A percentile compares a stretch with the other conserved stretches of the same genome.
Evolutionary conservation across 2,113 vertebrate genomes (phyloP).

Genomic region (Chlorodrepanis virens): DNA sequence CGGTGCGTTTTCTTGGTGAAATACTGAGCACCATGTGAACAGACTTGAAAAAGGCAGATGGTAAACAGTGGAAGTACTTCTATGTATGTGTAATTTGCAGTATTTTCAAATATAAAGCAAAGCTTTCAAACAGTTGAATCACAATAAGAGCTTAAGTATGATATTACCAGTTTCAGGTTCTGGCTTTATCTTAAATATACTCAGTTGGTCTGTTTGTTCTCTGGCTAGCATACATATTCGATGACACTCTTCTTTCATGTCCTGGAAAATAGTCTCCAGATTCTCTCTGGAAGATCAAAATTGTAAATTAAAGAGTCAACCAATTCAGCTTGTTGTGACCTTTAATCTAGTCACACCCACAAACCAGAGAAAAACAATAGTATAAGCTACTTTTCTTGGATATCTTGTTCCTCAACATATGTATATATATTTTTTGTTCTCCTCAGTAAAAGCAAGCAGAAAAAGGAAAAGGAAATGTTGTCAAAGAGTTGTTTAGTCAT

Average conservation of each 20-base stretch:
- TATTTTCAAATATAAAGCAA: constrained; percentile 71
- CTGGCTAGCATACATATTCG: constrained; percentile 86
- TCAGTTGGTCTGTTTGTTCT: constrained; percentile 92
- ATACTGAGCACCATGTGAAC: constrained; percentile 55
- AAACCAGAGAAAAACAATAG: constrained; percentile 12
- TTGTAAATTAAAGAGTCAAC: constrained; percentile 49
- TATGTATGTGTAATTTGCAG: constrained; percentile 66
- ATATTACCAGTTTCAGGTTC: constrained; percentile 84
- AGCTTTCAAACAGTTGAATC: constrained; percentile 67
- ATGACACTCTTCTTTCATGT: constrained; percentile 91
- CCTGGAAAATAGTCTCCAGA: constrained; percentile 84
- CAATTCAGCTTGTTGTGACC: constrained; percentile 12
- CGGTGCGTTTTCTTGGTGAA: constrained; percentile 47
- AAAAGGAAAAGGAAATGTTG: constrained; percentile 12
- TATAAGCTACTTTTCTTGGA: not conserved
- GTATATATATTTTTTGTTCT: not conserved
- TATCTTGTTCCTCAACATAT: constrained; percentile 11
- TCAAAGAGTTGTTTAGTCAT: not conserved
- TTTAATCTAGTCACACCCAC: constrained; percentile 22
- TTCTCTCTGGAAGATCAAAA: constrained; percentile 79
- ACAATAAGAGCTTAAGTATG: constrained; percentile 70
- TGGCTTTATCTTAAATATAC: constrained; percentile 83
- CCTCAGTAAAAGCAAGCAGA: constrained; percentile 21
- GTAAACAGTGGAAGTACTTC: constrained; percentile 61
- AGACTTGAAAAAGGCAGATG: constrained; percentile 66